A percentile compares a stretch with the other conserved stretches of the same genome.
phyloP scores from a whole-genome alignment of 2,113 vertebrate genomes.

The Brachypteracias leptosomus region DNA sequence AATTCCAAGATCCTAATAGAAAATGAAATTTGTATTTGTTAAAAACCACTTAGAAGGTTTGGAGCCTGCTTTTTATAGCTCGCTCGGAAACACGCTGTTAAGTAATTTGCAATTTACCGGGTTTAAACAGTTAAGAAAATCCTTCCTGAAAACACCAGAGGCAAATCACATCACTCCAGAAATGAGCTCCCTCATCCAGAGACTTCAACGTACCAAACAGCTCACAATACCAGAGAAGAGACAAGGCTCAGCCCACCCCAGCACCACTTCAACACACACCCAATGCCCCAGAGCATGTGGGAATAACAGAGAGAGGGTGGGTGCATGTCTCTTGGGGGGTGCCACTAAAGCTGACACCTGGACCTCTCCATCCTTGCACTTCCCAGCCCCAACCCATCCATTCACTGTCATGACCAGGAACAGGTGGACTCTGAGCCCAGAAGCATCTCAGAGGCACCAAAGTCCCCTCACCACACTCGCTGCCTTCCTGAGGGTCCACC shows the following conservation, averaged over 20 bases:
- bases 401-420: fast-evolving
- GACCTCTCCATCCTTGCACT: not conserved
- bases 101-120: conserved; percentile 49
- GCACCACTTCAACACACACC: not conserved
- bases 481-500: not conserved
- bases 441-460: not conserved
- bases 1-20: conserved; percentile 10
- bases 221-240: not conserved
- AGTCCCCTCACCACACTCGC: not conserved
- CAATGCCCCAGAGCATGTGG: fast-evolving
- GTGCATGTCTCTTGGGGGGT: fast-evolving
- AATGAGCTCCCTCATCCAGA: not conserved
- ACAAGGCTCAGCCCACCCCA: not conserved
- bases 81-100: conserved; percentile 2
- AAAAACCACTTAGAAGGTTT: conserved; percentile 42
- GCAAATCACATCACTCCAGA: not conserved
- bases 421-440: not conserved
- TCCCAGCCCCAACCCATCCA: not conserved
- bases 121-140: conserved; percentile 35
- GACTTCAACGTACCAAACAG: not conserved
- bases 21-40: conserved; percentile 53
- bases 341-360: not conserved
- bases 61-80: conserved; percentile 15
- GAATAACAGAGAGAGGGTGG: fast-evolving
- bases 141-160: conserved; percentile 26